Evolutionary conservation across 2,113 vertebrate species (phyloP), one percentile per base, ranked within the genome.

Genomic region (Corythaixoides concolor): DNA sequence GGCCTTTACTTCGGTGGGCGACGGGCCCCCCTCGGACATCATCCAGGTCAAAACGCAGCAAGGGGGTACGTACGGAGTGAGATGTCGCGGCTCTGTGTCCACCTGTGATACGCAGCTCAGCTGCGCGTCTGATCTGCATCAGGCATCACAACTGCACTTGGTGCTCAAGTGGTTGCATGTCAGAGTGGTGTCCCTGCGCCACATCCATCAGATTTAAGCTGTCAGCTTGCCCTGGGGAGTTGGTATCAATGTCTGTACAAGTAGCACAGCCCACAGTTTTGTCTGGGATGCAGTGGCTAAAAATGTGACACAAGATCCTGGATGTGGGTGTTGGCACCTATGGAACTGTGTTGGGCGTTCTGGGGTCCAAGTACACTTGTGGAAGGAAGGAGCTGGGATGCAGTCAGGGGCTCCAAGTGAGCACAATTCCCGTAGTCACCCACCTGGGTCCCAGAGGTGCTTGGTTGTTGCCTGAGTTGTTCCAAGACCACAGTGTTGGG

Each of bases 1-100:
- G 89, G 99, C 98, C 79, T 99, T 99, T 93, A 99, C 99, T 3
- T 99, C 99, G 0, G 99, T 99, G 93, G 99, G 99, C 0, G 99
- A 99, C 0, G 99, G 99, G 4, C 99, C 99, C 3, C 99, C 98
- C 22, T 99, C 99, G 2, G 98, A 99, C 64, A 95, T 98, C 88
- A 98, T 99, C 96, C 99, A 99, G 96, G 99, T 99, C 97, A 99
- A 99, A 97, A 99, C 99, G 0, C 99, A 99, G 96, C 99, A 99
- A 93, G 99, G 99, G 95, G 99, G 99, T 99, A 97, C 69, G 99
- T 96, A 80, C 76, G 43, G 22, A 45, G 33, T 1, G 73, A 27
- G 47, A 27, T 53, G 8, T 35, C 3, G 0, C 6, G 35, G 56
- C 28, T 41, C 33, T 0, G 0, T 12, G 20, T 37, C 74, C 21